Base-by-base conservation (phyloP, 1,140 invertebrate species). In the Neotoxoptera formosana region DNA sequence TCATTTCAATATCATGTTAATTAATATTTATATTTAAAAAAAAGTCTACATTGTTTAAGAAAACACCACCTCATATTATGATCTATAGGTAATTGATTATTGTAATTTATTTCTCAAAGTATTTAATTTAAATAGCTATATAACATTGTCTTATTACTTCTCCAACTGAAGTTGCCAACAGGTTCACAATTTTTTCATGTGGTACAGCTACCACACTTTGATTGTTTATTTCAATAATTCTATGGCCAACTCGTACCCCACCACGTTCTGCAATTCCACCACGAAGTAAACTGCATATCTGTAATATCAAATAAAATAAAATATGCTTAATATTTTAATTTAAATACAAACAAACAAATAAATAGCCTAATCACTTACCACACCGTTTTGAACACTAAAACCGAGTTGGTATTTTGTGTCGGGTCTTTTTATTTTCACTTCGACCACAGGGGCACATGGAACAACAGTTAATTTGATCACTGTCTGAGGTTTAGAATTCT, bases 361-460 rank as follows among this genome's bases (percentile, higher is more conserved):
- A 94, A 93, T 56, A 34, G 91, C 34, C 83, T 51, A 30, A 93
- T 87, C 84, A 97, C 98, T 97, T 96, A 99, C 98, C 95, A 99
- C 99, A 95, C 99, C 99, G 95, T 99, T 99, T 96, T 99, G 99
- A 94, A 99, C 99, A 96, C 99, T 99, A 96, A 99, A 99, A 53
- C 99, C 99, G 93, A 99, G 96, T 95, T 99, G 99, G 96, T 99
- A 99, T 96, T 99, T 99, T 47, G 99, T 99, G 95, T 99, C 99
- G 1, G 99, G 99, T 95, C 99, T 96, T 95, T 99, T 99, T 94
- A 99, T 99, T 96, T 99, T 98, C 41, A 99, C 99, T 96, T 99
- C 99, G 88, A 99, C 99, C n/a, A 99, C 99, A 45, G 99, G 99
- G 83, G 99, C 98, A 96, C 99, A 99, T 93, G 99, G 99, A 84